Base-by-base conservation (phyloP, 1,140 invertebrate genomes). In the Zaprionus taronus region DNA sequence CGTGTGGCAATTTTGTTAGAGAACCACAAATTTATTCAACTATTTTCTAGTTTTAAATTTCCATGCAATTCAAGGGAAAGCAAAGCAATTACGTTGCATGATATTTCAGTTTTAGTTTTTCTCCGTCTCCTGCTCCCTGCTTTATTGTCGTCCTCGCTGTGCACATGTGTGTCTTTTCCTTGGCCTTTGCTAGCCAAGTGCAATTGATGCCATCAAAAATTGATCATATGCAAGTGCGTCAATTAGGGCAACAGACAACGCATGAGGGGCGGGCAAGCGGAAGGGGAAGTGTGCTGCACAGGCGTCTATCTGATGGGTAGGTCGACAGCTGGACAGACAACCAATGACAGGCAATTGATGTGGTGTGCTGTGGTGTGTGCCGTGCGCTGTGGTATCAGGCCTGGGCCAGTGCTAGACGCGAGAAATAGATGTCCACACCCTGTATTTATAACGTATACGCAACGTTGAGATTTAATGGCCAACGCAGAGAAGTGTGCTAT, bases 371-470 rank as follows among this genome's bases (percentile, higher is more conserved):
- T 6, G 9, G 3, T 28, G 24, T 24, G 15, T 31, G 20, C 31
- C 15, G 17, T 17, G 14, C 36, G 38, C 36, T 44, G 15, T 28
- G 26, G 5, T 28, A 28, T 28, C 26, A 6, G 6, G 26, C 26
- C 26, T 28, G 26, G 26, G 26, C 36, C 36, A 38, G 57, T 20
- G 38, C 56, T 28, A 36, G 22, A 12, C 26, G 34, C 67, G 44
- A 66, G 62, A 66, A 66, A 62, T 28, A 65, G 64, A 44, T 60
- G 49, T 53, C 22, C 70, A 69, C 20, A 31, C 61, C 41, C n/a
- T 17, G 6, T n/a, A 28, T 72, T 74, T 47, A 87, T 89, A 67
- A 83, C 71, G 83, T 79, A 83, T 86, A 87, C 80, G 83, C 77
- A 74, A 44, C 57, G 84, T 83, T 80, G 77, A 51, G 68, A 70